These are phyloP conservation scores for Norana najaformis DNA, from an alignment of 2,888 invertebrate genomes.

Conservation along the genomic window DNA sequence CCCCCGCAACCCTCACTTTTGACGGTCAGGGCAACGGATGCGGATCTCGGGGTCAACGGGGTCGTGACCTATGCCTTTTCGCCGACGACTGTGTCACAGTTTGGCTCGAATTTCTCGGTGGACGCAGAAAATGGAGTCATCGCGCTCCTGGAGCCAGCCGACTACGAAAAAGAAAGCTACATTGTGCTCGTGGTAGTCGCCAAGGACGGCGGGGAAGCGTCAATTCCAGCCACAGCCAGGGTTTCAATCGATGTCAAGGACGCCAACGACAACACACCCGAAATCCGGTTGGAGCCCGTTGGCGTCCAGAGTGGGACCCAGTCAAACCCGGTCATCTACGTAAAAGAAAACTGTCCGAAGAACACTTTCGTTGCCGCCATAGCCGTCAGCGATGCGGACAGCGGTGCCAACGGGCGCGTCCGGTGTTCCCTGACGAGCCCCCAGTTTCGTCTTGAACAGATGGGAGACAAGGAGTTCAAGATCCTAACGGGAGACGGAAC, in stretches of 20 bases:
- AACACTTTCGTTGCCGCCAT: constrained; percentile 38
- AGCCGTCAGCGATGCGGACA: constrained; percentile 36
- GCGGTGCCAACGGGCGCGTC: constrained; percentile 38
- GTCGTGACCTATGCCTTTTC: constrained; percentile 31
- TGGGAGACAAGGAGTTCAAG: constrained; percentile 34
- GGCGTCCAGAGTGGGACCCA: constrained; percentile 22
- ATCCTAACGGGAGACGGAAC: constrained; percentile 32
- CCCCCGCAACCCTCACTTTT: constrained; percentile 69
- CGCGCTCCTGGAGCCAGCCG: constrained; percentile 30
- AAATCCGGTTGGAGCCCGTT: constrained; percentile 75
- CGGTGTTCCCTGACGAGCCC: constrained; percentile 48
- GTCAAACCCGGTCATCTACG: constrained; percentile 22
- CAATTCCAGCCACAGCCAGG: constrained; percentile 76
- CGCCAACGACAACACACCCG: constrained; percentile 84
- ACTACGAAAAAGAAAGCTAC: constrained; percentile 34
- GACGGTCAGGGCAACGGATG: constrained; percentile 31
- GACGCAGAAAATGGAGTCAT: constrained; percentile 35
- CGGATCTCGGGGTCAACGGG: constrained; percentile 35
- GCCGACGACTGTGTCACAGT: background rate
- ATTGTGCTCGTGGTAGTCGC: constrained; percentile 37
- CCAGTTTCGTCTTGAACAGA: constrained; percentile 52
- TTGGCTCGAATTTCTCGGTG: constrained; percentile 28
- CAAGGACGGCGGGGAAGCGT: constrained; percentile 61
- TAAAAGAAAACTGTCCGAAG: constrained; percentile 40
- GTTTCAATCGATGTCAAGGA: constrained; percentile 67